Evolutionary conservation across 2,888 invertebrate species (phyloP).

Genomic region (Drosophila merina): DNA sequence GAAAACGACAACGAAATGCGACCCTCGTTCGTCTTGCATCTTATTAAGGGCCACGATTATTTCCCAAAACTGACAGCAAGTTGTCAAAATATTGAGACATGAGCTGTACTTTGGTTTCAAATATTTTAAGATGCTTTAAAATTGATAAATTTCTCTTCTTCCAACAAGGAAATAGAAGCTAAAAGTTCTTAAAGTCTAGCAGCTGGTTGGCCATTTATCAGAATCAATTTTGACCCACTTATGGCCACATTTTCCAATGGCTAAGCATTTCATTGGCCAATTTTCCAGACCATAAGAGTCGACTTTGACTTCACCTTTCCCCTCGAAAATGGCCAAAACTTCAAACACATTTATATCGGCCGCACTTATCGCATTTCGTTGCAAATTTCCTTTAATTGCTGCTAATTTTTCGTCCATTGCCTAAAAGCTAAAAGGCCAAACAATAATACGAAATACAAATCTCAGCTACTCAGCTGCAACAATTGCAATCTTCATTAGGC

Average conservation of each 20-base stretch:
- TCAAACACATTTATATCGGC: slow-evolving; percentile 65
- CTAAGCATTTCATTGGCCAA: slow-evolving; percentile 22
- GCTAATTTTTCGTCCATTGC: slow-evolving; percentile 50
- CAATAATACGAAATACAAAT: slow-evolving; percentile 24
- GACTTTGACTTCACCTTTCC: slow-evolving; percentile 46
- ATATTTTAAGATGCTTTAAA: no score
- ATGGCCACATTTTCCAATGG: slow-evolving; percentile 24
- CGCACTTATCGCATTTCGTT: slow-evolving; percentile 54
- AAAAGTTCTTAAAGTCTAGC: slow-evolving; percentile 13
- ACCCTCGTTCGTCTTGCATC: slow-evolving; percentile 59
- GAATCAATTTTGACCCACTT: slow-evolving; percentile 42
- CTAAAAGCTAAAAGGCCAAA: slow-evolving; percentile 5
- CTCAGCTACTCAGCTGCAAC: slow-evolving; percentile 37
- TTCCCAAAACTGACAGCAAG: slow-evolving; percentile 57
- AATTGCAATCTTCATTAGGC: slow-evolving; percentile 72
- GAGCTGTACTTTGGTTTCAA: neutral
- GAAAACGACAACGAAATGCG: slow-evolving; percentile 31
- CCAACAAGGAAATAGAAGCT: slow-evolving; percentile 19
- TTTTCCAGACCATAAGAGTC: slow-evolving; percentile 27
- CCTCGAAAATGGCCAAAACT: slow-evolving; percentile 38
- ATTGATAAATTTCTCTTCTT: neutral
- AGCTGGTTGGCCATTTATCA: slow-evolving; percentile 35
- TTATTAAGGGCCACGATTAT: slow-evolving; percentile 50
- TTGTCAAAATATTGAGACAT: slow-evolving; percentile 64
- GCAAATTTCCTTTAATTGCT: slow-evolving; percentile 68